Conservation (phyloP, 2,797 vertebrate species). For the Hyperoplus lanceolatus region DNA sequence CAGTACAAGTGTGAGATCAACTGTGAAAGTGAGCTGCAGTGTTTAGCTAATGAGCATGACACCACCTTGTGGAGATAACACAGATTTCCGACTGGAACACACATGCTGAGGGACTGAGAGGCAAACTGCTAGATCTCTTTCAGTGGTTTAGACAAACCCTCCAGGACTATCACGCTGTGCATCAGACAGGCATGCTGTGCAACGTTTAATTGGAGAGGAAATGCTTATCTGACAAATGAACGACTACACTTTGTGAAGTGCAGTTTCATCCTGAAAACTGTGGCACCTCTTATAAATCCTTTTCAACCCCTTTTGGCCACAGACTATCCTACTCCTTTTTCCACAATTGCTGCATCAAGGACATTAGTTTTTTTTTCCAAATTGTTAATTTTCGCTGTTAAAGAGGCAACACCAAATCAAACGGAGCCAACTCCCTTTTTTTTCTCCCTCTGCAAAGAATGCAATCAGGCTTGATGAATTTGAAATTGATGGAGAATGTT, state of each 20-base stretch:
- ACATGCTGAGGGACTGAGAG: conserved; percentile 15
- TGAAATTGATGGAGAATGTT: conserved; percentile 68
- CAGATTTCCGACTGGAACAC: conserved; percentile 52
- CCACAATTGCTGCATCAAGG: conserved; percentile 33
- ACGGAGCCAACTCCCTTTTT: not conserved
- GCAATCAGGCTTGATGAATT: conserved; percentile 68
- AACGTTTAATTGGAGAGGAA: conserved; percentile 56
- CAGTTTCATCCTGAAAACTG: conserved; percentile 18
- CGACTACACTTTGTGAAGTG: conserved; percentile 17
- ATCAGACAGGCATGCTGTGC: conserved; percentile 18
- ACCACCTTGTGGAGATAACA: conserved; percentile 85
- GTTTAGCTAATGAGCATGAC: conserved; percentile 80
- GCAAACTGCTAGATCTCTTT: conserved; percentile 8
- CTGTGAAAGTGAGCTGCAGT: conserved; percentile 52
- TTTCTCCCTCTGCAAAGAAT: conserved; percentile 2
- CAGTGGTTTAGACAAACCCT: conserved; percentile 4
- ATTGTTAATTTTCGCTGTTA: conserved; percentile 38
- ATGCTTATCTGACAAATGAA: conserved; percentile 56
- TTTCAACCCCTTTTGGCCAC: conserved; percentile 18
- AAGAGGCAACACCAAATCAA: conserved; percentile 51
- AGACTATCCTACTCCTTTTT: conserved; percentile 23
- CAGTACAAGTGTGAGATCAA: not conserved
- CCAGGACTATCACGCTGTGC: conserved; percentile 32
- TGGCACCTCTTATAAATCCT: conserved; percentile 18
- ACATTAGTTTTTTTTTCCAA: conserved; percentile 48